phyloP scores from a whole-genome alignment of 2,113 vertebrate genomes.

The Panthera tigris region DNA sequence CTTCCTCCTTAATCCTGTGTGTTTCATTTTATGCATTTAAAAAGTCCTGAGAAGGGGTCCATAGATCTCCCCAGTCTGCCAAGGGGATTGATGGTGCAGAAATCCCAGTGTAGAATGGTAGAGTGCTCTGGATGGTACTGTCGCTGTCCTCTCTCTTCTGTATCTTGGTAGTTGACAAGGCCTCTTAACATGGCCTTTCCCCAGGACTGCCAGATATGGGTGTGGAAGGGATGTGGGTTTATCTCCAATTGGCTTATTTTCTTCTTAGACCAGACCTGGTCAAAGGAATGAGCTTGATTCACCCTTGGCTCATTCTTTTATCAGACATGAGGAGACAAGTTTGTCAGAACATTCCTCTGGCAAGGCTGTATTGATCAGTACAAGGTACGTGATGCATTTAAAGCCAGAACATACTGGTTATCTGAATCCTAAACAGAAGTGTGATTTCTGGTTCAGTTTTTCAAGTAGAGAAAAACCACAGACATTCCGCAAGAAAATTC shows the following conservation, averaged over 20 bases:
- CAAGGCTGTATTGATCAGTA: background rate
- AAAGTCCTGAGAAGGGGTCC: background rate
- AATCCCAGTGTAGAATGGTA: background rate
- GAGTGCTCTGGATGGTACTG: too few relatives aligned
- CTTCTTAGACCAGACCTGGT: background rate
- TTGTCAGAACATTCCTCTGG: background rate
- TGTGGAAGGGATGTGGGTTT: background rate
- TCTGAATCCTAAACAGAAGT: background rate
- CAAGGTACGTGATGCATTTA: background rate
- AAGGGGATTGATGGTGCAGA: background rate
- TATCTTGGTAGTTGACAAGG: background rate
- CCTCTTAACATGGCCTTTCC: background rate
- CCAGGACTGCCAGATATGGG: background rate
- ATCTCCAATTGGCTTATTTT: background rate
- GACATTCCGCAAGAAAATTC: background rate
- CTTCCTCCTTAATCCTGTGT: background rate
- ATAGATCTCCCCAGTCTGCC: background rate
- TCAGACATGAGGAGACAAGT: background rate
- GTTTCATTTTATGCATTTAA: background rate
- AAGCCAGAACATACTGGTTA: background rate
- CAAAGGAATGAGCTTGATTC: background rate
- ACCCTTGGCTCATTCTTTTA: background rate
- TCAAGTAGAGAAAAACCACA: conserved; percentile 1
- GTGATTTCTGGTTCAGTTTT: conserved; percentile 15
- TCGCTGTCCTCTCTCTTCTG: background rate